Percentiles rank a stretch among this genome's conserved stretches.
phyloP scores from a whole-genome alignment of 2,797 vertebrate species.

The Peromyscus melanophrys region DNA sequence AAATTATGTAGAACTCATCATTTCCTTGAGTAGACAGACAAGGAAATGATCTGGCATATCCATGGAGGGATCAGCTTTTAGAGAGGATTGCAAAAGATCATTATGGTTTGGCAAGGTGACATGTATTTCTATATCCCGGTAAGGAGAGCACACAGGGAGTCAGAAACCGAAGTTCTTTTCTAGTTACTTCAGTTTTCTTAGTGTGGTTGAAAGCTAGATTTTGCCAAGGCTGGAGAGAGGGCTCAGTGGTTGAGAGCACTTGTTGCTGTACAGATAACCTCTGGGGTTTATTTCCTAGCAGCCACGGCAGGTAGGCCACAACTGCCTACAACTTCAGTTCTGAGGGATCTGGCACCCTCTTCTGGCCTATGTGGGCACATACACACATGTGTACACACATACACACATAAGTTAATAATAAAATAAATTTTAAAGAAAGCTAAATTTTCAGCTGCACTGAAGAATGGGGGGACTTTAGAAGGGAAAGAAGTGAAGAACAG shows the following conservation, averaged over 20 bases:
- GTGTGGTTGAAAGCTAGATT: conserved; percentile 41
- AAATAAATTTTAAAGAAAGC: not conserved
- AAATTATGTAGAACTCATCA: not conserved
- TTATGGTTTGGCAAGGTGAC: not conserved
- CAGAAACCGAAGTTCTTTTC: conserved; percentile 29
- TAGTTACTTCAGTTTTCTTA: conserved; percentile 33
- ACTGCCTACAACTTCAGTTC: not conserved
- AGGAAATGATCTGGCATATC: not conserved
- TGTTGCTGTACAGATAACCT: not conserved
- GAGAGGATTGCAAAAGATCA: not conserved
- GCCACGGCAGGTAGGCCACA: not conserved
- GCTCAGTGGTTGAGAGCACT: not conserved
- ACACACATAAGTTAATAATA: not conserved
- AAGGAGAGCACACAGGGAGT: not conserved
- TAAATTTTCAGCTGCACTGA: conserved; percentile 52
- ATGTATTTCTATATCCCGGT: not conserved
- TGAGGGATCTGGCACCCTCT: not conserved
- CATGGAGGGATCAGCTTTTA: conserved; percentile 8
- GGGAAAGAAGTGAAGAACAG: not conserved
- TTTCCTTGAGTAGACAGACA: conserved; percentile 35
- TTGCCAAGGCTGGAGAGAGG: not conserved
- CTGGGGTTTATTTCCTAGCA: not conserved
- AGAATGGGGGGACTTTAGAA: not conserved
- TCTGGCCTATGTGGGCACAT: not conserved
- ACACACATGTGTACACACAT: not conserved